These are phyloP conservation scores for Mimumesa dahlbomi DNA, from an alignment of 2,888 invertebrate genomes.

Conservation along the genomic window DNA sequence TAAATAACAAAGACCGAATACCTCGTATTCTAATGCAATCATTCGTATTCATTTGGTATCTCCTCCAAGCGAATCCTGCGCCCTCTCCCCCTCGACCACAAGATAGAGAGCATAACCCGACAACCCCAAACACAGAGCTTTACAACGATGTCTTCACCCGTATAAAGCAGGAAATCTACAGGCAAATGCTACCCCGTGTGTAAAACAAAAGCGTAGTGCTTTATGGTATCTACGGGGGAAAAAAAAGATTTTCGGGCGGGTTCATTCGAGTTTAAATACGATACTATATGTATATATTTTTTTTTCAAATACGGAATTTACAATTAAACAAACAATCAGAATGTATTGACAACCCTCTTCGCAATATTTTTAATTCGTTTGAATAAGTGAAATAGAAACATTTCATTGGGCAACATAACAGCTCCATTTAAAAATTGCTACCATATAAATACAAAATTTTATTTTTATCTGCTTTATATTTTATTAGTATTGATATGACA, in stretches of 20 bases:
- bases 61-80: conserved; percentile 23
- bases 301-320: not conserved
- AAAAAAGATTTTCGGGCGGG: not conserved
- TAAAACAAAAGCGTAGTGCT: not conserved
- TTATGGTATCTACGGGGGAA: not conserved
- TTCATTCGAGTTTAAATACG: too few relatives aligned
- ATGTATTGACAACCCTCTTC: conserved; percentile 5
- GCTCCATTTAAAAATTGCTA: conserved; percentile 21
- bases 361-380: conserved; percentile 8
- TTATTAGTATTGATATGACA: not conserved
- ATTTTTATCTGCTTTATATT: conserved; percentile 5
- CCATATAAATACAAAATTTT: not conserved
- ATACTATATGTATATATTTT: too few relatives aligned
- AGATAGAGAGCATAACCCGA: conserved; percentile 4
- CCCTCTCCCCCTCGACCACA: conserved; percentile 3
- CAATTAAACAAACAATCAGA: not conserved
- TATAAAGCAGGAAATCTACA: not conserved
- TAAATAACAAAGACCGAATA: conserved; percentile 50
- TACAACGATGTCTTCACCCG: not conserved
- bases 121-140: conserved; percentile 25
- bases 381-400: too few relatives aligned
- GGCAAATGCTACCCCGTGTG: not conserved
- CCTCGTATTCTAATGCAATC: conserved; percentile 58
- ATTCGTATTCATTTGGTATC: conserved; percentile 62
- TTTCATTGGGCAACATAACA: too few relatives aligned